These are phyloP conservation scores for Notothenia rossii DNA, from an alignment of 2,113 vertebrate species.

Conservation along the genomic window DNA sequence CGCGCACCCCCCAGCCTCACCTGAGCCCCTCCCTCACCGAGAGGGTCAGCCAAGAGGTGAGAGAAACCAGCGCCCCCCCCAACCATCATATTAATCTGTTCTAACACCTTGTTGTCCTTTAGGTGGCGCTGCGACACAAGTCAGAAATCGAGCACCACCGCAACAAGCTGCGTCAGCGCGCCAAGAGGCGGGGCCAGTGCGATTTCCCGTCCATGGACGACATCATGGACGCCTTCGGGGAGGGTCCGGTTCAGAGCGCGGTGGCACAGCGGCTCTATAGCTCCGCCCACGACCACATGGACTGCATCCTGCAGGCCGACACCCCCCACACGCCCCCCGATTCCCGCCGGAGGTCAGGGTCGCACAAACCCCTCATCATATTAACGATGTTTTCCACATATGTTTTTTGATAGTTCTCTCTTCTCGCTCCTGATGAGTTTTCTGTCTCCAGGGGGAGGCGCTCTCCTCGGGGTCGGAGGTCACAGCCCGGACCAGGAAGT, in stretches of 20 bases:
- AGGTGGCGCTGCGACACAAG: conserved; percentile 95
- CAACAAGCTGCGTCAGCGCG: conserved; percentile 95
- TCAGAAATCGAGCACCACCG: conserved; percentile 97
- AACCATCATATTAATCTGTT: neutral
- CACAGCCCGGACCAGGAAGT: conserved; percentile 90
- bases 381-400: too few species aligned
- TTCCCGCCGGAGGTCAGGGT: conserved; percentile 87
- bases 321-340: conserved; percentile 88
- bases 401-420: too few species aligned
- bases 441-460: conserved; percentile 83
- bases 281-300: conserved; percentile 95
- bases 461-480: conserved; percentile 90
- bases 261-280: conserved; percentile 93
- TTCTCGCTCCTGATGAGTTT: too few species aligned
- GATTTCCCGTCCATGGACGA: conserved; percentile 97
- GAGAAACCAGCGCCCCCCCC: neutral
- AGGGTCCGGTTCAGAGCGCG: conserved; percentile 90
- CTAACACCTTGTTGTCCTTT: conserved; percentile 3
- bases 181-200: conserved; percentile 95
- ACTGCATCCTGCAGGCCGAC: conserved; percentile 93
- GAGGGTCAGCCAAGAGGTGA: conserved; percentile 92
- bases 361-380: too few species aligned
- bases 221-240: conserved; percentile 88
- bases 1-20: conserved; percentile 84
- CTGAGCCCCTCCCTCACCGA: conserved; percentile 87